Percentiles rank a stretch among this genome's conserved stretches.
Conservation (phyloP, 1,140 invertebrate genomes). For the Zaprionus vittiger region DNA sequence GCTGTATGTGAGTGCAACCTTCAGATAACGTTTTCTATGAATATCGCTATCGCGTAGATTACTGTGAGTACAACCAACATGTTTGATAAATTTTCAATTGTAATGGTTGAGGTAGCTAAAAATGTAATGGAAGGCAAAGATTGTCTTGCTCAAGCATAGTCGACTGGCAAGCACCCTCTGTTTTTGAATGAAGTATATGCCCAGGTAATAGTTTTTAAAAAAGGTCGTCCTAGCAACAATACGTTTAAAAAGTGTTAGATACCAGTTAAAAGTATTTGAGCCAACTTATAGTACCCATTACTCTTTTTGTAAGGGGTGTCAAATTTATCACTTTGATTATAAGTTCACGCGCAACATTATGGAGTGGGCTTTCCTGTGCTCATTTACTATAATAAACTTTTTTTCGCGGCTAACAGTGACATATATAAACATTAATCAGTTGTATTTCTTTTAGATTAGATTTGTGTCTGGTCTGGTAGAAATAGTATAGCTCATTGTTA, state of each 20-base stretch:
- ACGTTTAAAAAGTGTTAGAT: too few species aligned
- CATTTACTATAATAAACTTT: background rate
- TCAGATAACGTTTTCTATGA: background rate
- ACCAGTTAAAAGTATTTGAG: too few species aligned
- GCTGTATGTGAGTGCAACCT: background rate
- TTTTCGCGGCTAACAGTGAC: background rate
- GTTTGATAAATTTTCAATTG: background rate
- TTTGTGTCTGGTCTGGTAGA: background rate
- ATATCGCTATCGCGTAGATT: background rate
- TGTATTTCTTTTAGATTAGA: background rate
- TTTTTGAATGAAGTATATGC: too few species aligned
- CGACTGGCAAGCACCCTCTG: background rate
- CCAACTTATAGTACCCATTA: background rate
- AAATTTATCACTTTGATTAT: background rate
- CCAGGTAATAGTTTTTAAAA: background rate
- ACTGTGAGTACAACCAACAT: background rate
- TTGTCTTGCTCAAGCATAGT: background rate
- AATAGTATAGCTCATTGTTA: background rate
- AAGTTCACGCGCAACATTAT: background rate
- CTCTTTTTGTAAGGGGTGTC: background rate
- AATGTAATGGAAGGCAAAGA: background rate
- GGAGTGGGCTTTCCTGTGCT: background rate
- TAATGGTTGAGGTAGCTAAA: constrained; percentile 10
- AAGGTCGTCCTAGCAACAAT: too few species aligned
- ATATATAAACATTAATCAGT: background rate